Conservation (phyloP, 2,113 vertebrate species). For the Deroptyus accipitrinus region DNA sequence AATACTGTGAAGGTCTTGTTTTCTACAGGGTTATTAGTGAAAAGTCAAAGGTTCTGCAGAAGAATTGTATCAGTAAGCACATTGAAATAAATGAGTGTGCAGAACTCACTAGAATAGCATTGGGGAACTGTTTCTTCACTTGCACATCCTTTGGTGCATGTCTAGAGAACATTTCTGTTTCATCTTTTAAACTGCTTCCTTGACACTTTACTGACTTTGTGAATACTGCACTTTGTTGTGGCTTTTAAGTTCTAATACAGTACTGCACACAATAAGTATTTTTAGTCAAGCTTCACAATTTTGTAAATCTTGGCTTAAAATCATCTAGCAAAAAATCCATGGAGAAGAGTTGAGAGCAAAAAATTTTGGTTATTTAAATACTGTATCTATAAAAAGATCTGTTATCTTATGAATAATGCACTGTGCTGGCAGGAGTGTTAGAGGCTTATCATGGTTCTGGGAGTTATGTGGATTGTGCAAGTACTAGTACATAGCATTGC, state of each 20-base stretch:
- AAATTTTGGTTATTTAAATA: background rate
- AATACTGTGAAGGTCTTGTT: background rate
- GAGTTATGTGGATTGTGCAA: background rate
- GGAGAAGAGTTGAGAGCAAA: background rate
- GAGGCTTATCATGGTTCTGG: background rate
- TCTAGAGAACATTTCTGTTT: background rate
- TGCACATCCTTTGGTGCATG: background rate
- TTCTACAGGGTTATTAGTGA: background rate
- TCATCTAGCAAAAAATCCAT: background rate
- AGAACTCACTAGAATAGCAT: background rate
- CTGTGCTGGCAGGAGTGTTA: background rate
- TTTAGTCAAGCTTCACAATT: background rate
- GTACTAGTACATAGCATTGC: background rate
- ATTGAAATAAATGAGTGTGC: background rate
- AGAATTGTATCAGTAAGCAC: background rate
- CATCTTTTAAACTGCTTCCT: background rate
- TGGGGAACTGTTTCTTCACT: background rate
- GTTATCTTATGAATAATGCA: background rate
- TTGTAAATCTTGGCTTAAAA: background rate
- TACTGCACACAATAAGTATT: background rate
- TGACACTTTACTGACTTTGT: background rate
- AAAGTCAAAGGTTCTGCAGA: background rate
- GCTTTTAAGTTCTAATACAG: background rate
- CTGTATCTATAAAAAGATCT: background rate
- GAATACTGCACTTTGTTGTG: rapidly evolving